These are phyloP conservation scores for Philotrypesis tridentata DNA, from an alignment of 1,140 invertebrate genomes.

Conservation along the genomic window DNA sequence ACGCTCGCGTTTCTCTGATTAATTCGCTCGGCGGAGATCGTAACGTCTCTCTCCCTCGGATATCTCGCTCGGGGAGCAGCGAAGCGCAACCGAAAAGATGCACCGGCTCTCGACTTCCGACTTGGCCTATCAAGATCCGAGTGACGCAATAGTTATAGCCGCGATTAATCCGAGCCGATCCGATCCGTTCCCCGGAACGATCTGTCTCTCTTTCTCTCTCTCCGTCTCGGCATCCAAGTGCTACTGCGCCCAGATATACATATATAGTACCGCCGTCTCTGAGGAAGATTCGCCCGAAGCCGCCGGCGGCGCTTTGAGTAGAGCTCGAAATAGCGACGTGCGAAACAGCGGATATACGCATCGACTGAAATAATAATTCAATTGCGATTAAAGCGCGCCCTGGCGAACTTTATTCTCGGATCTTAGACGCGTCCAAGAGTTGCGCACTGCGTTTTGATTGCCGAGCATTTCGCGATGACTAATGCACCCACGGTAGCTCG, in stretches of 20 bases:
- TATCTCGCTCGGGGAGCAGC: neutral
- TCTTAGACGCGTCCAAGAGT: too few relatives aligned
- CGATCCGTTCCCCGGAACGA: neutral
- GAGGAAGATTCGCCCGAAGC: neutral
- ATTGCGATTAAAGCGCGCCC: slow-evolving; percentile 52
- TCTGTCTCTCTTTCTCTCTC: slow-evolving; percentile 14
- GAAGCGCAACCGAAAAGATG: neutral
- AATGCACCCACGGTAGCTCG: neutral
- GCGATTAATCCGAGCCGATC: slow-evolving; percentile 24
- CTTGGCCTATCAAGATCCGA: slow-evolving; percentile 20
- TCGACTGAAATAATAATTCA: slow-evolving; percentile 61
- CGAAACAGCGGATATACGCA: slow-evolving; percentile 42
- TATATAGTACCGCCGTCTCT: neutral
- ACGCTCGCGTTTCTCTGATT: neutral
- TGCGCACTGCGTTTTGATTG: neutral
- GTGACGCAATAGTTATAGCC: slow-evolving; percentile 27
- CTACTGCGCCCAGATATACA: neutral
- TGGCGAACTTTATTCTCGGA: slow-evolving; percentile 29
- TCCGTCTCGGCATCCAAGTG: neutral
- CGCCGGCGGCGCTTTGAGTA: neutral
- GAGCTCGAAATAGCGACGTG: slow-evolving; percentile 44
- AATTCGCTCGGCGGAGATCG: neutral
- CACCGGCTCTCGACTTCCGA: neutral
- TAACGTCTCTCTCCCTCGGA: neutral
- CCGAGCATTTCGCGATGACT: neutral